Evolutionary conservation across 1,140 invertebrate genomes (phyloP).

Genomic region (Temnothorax curvispinosus): DNA sequence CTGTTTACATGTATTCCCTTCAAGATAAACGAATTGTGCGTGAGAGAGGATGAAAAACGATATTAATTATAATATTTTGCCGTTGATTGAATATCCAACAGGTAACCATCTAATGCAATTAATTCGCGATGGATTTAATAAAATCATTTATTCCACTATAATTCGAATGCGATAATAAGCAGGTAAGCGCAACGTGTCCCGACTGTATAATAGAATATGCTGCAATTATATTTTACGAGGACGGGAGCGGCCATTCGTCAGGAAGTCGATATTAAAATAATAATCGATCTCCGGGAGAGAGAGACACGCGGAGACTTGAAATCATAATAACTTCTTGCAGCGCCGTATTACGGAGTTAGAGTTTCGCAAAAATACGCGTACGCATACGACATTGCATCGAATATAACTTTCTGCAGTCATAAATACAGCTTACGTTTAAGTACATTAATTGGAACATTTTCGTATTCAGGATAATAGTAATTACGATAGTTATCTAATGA

Average conservation of each 20-base stretch:
- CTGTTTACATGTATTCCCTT: not conserved
- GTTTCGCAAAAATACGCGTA: not conserved
- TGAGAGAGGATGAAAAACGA: not conserved
- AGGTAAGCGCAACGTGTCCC: not conserved
- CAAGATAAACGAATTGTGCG: not conserved
- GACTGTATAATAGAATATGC: constrained; percentile 29
- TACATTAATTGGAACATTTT: constrained; percentile 12
- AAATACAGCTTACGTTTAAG: not conserved
- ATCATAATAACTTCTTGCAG: constrained; percentile 16
- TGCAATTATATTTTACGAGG: constrained; percentile 40
- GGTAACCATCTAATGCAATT: constrained; percentile 37
- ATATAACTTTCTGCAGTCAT: not conserved
- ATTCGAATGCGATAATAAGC: constrained; percentile 57
- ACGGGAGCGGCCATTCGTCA: not conserved
- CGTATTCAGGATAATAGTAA: not conserved
- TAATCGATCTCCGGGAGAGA: constrained; percentile 33
- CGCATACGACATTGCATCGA: not conserved
- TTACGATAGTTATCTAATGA: constrained; percentile 25
- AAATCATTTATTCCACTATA: constrained; percentile 52
- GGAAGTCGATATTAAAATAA: constrained; percentile 55
- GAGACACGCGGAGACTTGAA: constrained; percentile 8
- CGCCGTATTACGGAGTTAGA: not conserved
- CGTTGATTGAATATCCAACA: constrained; percentile 39
- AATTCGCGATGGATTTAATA: constrained; percentile 27
- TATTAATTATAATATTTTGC: constrained; percentile 20